These are phyloP conservation scores for Pampusana beccarii DNA, from an alignment of 2,113 vertebrate species.

Conservation along the genomic window DNA sequence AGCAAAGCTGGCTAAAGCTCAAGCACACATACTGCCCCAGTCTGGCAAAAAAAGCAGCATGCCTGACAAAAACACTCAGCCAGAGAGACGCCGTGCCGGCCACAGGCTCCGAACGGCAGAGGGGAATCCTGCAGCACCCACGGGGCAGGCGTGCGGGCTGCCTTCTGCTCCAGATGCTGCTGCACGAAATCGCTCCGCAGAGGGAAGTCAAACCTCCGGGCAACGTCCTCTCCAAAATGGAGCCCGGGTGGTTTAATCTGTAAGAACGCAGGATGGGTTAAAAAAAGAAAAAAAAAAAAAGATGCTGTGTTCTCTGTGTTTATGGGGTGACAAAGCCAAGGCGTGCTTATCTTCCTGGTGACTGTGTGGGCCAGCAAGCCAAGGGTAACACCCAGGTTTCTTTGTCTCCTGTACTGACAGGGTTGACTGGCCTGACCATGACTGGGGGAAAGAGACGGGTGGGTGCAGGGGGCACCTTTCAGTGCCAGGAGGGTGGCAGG, in stretches of 20 bases:
- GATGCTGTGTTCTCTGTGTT: neutral
- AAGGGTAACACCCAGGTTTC: neutral
- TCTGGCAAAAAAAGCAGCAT: fast-evolving
- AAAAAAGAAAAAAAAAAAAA: no score
- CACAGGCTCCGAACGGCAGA: neutral
- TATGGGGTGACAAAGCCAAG: neutral
- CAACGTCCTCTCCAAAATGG: neutral
- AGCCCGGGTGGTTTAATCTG: fast-evolving
- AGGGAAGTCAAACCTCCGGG: neutral
- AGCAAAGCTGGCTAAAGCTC: neutral
- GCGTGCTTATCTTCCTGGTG: neutral
- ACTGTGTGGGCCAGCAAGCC: neutral
- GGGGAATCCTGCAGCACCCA: neutral
- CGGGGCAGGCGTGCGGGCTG: neutral
- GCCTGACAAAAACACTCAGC: neutral
- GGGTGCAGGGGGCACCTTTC: fast-evolving
- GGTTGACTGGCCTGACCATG: neutral
- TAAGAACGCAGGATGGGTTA: neutral
- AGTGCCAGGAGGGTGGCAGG: fast-evolving
- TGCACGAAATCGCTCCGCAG: neutral
- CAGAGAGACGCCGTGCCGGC: neutral
- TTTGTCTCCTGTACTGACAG: neutral
- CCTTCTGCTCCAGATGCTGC: neutral
- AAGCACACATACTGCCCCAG: fast-evolving
- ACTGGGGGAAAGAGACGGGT: fast-evolving